Evolutionary conservation across 2,113 vertebrate species (phyloP).

Genomic region (Leucopsar rothschildi): DNA sequence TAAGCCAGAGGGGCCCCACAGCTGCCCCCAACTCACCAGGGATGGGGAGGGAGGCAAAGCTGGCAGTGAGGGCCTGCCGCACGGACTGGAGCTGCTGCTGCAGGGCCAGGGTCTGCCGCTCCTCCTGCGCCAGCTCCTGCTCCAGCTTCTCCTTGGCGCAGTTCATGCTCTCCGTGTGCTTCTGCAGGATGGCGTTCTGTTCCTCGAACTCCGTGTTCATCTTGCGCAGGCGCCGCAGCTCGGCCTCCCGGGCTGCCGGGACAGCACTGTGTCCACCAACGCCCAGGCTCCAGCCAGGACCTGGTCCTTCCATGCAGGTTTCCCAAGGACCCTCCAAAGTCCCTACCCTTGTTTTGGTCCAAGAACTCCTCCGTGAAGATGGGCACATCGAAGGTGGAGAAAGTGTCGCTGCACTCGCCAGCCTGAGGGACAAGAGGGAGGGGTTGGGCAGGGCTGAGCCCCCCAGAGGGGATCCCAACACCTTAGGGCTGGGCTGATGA

Average conservation of each 20-base stretch:
- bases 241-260: conserved; percentile 85
- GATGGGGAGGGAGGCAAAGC: conserved; percentile 88
- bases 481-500: not conserved
- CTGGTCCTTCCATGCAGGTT: rapidly evolving
- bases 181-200: conserved; percentile 93
- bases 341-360: conserved; percentile 96
- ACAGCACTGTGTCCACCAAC: rapidly evolving
- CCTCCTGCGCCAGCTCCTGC: conserved; percentile 91
- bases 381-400: conserved; percentile 86
- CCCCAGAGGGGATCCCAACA: not conserved
- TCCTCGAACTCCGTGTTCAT: conserved; percentile 96
- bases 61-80: conserved; percentile 88
- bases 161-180: conserved; percentile 95
- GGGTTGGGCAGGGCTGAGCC: not conserved
- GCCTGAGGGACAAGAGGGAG: conserved; percentile 54
- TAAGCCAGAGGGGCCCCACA: rapidly evolving
- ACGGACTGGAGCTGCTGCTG: conserved; percentile 90
- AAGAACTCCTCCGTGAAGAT: conserved; percentile 98
- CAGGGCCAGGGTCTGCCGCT: conserved; percentile 87
- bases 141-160: conserved; percentile 93
- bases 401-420: conserved; percentile 79
- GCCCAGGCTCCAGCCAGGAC: not conserved
- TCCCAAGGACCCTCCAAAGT: not conserved
- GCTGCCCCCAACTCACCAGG: conserved; percentile 75
- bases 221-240: conserved; percentile 91